These are phyloP conservation scores for Sisyra nigra DNA, from an alignment of 2,888 invertebrate genomes.

Conservation along the genomic window DNA sequence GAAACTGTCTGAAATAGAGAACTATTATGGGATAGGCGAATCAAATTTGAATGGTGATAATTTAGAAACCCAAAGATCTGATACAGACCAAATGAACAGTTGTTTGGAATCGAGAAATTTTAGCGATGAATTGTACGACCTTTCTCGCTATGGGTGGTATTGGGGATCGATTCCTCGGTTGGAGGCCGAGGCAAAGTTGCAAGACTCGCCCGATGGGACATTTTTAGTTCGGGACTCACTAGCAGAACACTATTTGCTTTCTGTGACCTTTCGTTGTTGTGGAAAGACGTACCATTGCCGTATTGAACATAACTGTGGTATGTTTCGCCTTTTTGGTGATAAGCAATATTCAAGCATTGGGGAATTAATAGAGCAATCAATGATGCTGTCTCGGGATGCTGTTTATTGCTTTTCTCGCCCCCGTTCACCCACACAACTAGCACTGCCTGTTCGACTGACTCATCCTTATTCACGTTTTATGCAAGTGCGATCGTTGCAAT, in stretches of 20 bases:
- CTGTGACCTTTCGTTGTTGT: slow-evolving; percentile 53
- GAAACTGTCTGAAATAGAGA: too few species aligned
- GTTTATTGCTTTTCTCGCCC: slow-evolving; percentile 58
- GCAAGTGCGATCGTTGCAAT: slow-evolving; percentile 51
- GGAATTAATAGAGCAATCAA: slow-evolving; percentile 57
- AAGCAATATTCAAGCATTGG: slow-evolving; percentile 42
- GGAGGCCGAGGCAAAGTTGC: slow-evolving; percentile 53
- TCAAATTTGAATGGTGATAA: too few species aligned
- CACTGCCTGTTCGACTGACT: slow-evolving; percentile 55
- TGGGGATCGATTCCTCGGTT: slow-evolving; percentile 63
- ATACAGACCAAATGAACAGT: too few species aligned
- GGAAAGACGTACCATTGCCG: slow-evolving; percentile 57
- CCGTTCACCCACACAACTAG: slow-evolving; percentile 45
- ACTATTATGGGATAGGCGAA: too few species aligned
- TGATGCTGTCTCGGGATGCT: slow-evolving; percentile 49
- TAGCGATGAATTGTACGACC: slow-evolving; percentile 18
- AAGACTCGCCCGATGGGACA: slow-evolving; percentile 54
- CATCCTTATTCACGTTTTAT: slow-evolving; percentile 60
- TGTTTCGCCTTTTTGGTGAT: slow-evolving; percentile 30
- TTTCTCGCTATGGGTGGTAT: slow-evolving; percentile 51
- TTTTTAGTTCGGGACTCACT: slow-evolving; percentile 68
- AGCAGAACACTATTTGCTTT: slow-evolving; percentile 50
- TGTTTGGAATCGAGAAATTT: not conserved
- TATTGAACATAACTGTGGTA: slow-evolving; percentile 51
- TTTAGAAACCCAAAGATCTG: too few species aligned